Evolutionary conservation across 2,888 invertebrate genomes (phyloP).

Genomic region (Drosophila birchii): DNA sequence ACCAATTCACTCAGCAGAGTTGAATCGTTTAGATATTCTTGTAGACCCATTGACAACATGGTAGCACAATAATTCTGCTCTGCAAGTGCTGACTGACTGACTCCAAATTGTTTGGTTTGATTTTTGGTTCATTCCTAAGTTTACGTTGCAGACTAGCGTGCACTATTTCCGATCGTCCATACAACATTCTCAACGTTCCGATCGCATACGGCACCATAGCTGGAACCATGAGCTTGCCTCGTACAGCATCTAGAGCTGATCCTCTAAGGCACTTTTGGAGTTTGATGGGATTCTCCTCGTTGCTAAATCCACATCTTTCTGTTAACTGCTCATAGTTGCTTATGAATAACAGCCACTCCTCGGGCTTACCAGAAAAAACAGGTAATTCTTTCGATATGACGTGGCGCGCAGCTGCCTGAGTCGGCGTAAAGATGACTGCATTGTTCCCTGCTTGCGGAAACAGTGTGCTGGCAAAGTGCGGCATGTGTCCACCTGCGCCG

Average conservation of each 20-base stretch:
- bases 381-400: neutral
- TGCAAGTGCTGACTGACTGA: neutral
- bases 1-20: neutral
- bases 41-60: neutral
- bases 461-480: neutral
- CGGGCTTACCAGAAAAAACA: neutral
- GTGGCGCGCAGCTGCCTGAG: neutral
- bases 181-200: neutral
- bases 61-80: conserved; percentile 1
- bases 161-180: neutral
- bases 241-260: neutral
- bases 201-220: neutral
- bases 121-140: neutral
- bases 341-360: neutral
- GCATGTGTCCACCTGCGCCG: no score
- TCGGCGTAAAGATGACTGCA: neutral
- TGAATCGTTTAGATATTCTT: neutral
- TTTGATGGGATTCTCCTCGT: no score
- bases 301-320: no score
- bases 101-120: conserved; percentile 5
- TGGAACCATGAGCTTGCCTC: neutral
- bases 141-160: neutral
- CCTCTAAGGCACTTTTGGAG: no score
- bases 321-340: no score
- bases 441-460: neutral